Evolutionary conservation across 1,140 invertebrate genomes (phyloP), one percentile per base, ranked within the genome.

Genomic region (Papilio xuthus): DNA sequence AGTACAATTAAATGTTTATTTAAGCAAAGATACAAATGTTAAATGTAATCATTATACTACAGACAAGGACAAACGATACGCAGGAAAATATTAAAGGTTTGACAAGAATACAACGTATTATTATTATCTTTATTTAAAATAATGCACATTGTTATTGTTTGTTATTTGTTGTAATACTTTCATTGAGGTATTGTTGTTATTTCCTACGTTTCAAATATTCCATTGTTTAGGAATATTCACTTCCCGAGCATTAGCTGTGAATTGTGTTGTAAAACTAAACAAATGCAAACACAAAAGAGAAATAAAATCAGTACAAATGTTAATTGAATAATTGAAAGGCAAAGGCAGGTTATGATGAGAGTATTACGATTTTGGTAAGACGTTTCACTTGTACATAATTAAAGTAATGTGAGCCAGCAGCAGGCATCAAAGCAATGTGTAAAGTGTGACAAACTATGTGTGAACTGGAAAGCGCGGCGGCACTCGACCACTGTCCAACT

Each of bases 161-260:
- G 50, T 53, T 53, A 7, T 53, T 63, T 4, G 28, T 60, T 60
- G 56, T 60, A 23, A 18, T 60, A 26, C 56, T 23, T 26, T 26
- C 23, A 60, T 26, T 12, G 10, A 12, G 12, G 60, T 32, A 32
- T 67, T 67, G 26, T 15, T 67, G 4, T 28, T 67, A 67, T 26
- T 56, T 67, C 60, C 12, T 1, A 67, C 26, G 13, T 67, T 67
- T 32, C 6, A 67, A 67, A 32, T 67, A 67, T 28, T 7, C 26
- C 60, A 13, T 67, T 67, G 60, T 67, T 67, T 67, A 67, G 60
- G 32, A 67, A 67, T 32, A 13, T 28, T 28, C 4, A 67, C 32
- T 67, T 28, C 23, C 60, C 3, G 60, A 18, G 26, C 32, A 60
- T 60, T 28, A 26, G 13, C 6, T 15, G 56, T 26, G 1, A 26